Base-by-base conservation (phyloP, 2,888 invertebrate species). In the Ramazzottius varieornatus region DNA sequence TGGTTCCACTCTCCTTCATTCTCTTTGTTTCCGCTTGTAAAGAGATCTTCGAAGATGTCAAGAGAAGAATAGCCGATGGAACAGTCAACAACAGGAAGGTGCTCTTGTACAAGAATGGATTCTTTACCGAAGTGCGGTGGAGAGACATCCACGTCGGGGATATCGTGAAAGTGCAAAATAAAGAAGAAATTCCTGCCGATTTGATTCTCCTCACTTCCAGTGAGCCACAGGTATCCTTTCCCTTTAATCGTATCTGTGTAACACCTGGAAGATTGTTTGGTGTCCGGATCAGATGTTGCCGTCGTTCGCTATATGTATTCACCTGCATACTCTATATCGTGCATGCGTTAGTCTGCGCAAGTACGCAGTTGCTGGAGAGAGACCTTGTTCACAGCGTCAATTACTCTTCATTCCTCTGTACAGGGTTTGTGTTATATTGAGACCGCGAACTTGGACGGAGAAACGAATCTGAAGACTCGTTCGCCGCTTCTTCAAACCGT, bases 341-440 rank as follows among this genome's bases (percentile, higher is more conserved):
- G n/a, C n/a, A n/a, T n/a, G n/a, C n/a, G n/a, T n/a, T n/a, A n/a
- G n/a, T n/a, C n/a, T n/a, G n/a, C n/a, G n/a, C n/a, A n/a, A n/a
- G n/a, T n/a, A n/a, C n/a, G n/a, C n/a, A n/a, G n/a, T n/a, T n/a
- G n/a, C n/a, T n/a, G n/a, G n/a, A n/a, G n/a, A n/a, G n/a, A n/a
- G n/a, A 40, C 40, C 40, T 40, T 20, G 20, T 20, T 13, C 40
- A 20, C 40, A 40, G 40, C 8, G 20, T 40, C 40, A 40, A 40
- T 40, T 40, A 13, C 40, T 40, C n/a, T n/a, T n/a, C n/a, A n/a
- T n/a, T 13, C 8, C 8, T 40, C 8, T 40, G 40, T 94, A 0
- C 91, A 93, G 77, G 90, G 88, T 68, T 92, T 98, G 82, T 92
- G 93, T 72, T 98, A 98, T 78, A 92, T 98, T 73, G 98, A 98